Percentiles rank a stretch among this genome's conserved stretches.
These are phyloP conservation scores for Jaculus jaculus DNA, from an alignment of 2,113 vertebrate species.

Conservation along the genomic window DNA sequence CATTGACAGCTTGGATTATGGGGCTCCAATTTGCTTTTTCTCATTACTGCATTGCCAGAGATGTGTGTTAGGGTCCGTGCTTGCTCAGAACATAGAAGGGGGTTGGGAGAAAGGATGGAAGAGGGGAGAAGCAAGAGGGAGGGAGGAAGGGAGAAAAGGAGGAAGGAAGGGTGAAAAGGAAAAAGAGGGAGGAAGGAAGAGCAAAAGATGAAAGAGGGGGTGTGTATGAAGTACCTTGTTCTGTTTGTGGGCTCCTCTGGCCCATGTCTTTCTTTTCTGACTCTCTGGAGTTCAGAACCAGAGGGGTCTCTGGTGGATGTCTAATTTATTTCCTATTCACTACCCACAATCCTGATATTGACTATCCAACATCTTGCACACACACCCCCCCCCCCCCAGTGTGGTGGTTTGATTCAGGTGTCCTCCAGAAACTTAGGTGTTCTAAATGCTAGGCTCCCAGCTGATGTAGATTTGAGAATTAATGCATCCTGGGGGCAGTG, in stretches of 20 bases:
- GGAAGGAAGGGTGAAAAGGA: too few species aligned
- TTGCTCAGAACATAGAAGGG: neutral
- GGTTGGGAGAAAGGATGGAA: too few species aligned
- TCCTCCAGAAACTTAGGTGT: too few species aligned
- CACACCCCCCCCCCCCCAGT: too few species aligned
- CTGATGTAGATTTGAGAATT: too few species aligned
- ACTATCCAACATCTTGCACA: neutral
- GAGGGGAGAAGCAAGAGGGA: too few species aligned
- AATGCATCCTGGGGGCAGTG: too few species aligned
- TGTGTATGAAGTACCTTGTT: accelerated
- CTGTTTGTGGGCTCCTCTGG: neutral
- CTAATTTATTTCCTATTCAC: neutral
- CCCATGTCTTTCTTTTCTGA: neutral
- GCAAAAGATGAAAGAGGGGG: too few species aligned
- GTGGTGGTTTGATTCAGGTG: too few species aligned
- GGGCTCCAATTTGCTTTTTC: too few species aligned
- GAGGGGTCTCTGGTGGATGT: neutral
- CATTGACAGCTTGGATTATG: accelerated
- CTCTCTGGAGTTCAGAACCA: neutral
- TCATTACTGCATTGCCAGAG: neutral
- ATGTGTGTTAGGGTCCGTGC: neutral
- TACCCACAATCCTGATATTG: neutral
- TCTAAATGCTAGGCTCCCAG: too few species aligned
- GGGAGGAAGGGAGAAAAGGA: neutral
- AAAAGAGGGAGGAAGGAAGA: neutral